Evolutionary conservation across 2,113 vertebrate genomes (phyloP).

Genomic region (Philantomba maxwellii): DNA sequence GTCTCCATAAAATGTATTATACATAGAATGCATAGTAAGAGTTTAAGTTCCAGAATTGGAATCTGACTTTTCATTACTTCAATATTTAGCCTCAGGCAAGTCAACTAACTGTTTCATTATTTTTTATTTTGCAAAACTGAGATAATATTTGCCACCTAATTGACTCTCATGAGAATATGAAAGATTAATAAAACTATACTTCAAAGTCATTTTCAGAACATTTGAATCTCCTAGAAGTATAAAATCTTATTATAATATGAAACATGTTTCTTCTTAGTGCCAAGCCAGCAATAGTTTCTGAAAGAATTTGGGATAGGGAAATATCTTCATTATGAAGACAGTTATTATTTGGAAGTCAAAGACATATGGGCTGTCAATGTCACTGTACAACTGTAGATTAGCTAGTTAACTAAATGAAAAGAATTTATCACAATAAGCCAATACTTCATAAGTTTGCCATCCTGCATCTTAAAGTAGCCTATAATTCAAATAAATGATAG

Average conservation of each 20-base stretch:
- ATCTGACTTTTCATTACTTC: not conserved
- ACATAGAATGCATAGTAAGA: not conserved
- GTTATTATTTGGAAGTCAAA: conserved; percentile 32
- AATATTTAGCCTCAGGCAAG: not conserved
- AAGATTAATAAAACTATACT: not conserved
- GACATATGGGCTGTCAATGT: not conserved
- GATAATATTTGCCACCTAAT: not conserved
- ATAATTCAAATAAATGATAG: conserved; percentile 3
- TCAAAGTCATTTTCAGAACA: conserved; percentile 30
- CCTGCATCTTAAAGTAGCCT: not conserved
- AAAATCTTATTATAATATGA: not conserved
- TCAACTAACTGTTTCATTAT: not conserved
- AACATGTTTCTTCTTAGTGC: not conserved
- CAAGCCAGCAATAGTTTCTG: not conserved
- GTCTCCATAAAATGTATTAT: not conserved
- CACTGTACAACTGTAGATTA: not conserved
- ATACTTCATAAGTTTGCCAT: not conserved
- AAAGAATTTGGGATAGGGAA: not conserved
- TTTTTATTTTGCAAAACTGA: conserved; percentile 31
- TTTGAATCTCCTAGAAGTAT: not conserved
- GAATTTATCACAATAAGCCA: not conserved
- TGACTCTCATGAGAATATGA: not conserved
- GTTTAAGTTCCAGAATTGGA: not conserved
- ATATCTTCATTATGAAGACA: conserved; percentile 12
- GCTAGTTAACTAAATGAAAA: not conserved